These are phyloP conservation scores for Antedon mediterranea DNA, from an alignment of 53 echinoderm and acorn worm species.

Conservation along the genomic window DNA sequence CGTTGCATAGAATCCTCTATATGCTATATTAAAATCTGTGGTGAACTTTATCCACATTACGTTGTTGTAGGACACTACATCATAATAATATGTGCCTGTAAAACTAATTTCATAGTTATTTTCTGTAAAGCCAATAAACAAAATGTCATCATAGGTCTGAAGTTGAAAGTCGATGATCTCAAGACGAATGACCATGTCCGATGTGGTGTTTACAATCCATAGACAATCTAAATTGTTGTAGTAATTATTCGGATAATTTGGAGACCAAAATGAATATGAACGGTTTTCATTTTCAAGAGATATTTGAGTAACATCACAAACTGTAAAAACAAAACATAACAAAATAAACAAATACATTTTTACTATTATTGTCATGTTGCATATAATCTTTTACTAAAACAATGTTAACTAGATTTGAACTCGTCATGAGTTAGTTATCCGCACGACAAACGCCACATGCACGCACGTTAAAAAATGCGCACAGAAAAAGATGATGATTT, in stretches of 20 bases:
- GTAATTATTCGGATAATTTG: constrained; percentile 38
- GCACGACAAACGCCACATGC: no score
- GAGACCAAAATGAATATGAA: constrained; percentile 13
- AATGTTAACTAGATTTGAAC: no score
- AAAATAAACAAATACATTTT: no score
- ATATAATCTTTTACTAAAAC: no score
- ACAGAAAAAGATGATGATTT: no score
- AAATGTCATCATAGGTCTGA: constrained; percentile 21
- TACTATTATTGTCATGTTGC: no score
- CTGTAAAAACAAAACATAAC: background rate
- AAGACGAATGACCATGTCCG: constrained; percentile 15
- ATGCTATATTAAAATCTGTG: constrained; percentile 19
- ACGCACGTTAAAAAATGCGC: no score
- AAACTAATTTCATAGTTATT: background rate
- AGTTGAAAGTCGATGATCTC: constrained; percentile 27
- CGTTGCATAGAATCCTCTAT: constrained; percentile 23
- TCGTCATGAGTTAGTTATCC: no score
- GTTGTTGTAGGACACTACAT: constrained; percentile 8
- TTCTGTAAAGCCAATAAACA: no score
- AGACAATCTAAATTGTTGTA: constrained; percentile 11
- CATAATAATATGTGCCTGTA: background rate
- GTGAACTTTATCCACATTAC: constrained; percentile 13
- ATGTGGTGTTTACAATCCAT: constrained; percentile 14
- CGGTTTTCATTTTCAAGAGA: no score
- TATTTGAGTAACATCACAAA: background rate